Base-by-base conservation (phyloP, 1,140 invertebrate species). In the Chionoecetes opilio region DNA sequence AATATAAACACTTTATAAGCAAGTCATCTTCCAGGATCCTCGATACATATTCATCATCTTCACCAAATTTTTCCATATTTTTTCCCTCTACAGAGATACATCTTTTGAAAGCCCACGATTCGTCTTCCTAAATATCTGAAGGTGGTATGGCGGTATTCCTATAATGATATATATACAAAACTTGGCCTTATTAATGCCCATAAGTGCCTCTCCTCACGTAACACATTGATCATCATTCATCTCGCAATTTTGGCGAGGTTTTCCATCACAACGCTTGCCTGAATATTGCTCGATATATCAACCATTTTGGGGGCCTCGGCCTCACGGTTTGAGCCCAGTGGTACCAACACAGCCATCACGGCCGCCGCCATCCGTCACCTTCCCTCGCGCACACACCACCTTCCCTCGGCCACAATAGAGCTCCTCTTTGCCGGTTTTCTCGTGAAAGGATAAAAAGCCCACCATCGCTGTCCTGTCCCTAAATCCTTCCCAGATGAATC, bases 121-220 rank as follows among this genome's bases (percentile, higher is more conserved):
- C 94, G 90, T 95, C 94, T 91, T 92, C 94, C 89, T 87, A 92
- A 92, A 95, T 95, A 95, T 95, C 84, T 53, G 89, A 37, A 75
- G 94, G 89, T 91, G 94, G 94, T 95, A 95, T 95, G 94, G 94
- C 82, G 90, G 90, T 38, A 91, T 95, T 92, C 85, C 94, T 90
- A 95, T 95, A 95, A 95, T 95, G 94, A 95, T 95, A 95, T 95
- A 95, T 95, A 95, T 95, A 95, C 94, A 95, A 95, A 95, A 95
- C 94, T 95, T 95, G 94, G 94, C 94, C 94, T 95, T 95, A 95
- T 95, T 95, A 95, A 95, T 95, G 94, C 94, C 94, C 82, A 95
- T 95, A 95, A 95, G 89, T 92, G 94, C 94, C 94, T 46, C 88
- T 46, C 82, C 94, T 95, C 94, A 95, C 94, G 94, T 95, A 95